These are phyloP conservation scores for Eurosta solidaginis DNA, from an alignment of 1,140 invertebrate genomes.

Conservation along the genomic window DNA sequence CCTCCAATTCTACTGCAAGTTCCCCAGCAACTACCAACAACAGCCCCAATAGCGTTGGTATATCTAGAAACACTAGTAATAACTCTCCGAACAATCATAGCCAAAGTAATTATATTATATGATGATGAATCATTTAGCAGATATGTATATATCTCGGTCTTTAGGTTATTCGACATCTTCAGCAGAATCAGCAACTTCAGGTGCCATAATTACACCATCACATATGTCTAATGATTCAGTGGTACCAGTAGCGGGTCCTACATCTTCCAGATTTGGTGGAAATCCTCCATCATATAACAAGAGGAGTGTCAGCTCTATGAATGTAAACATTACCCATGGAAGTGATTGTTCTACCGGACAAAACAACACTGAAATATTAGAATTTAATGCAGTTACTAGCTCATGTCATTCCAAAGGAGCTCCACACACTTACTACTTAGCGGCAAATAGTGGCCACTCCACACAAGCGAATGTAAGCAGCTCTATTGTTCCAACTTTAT, in stretches of 20 bases:
- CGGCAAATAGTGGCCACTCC: conserved; percentile 17
- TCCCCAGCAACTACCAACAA: conserved; percentile 41
- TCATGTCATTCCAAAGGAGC: not conserved
- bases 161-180: too few species aligned
- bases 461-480: conserved; percentile 30
- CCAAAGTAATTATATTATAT: conserved; percentile 43
- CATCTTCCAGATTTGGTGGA: too few species aligned
- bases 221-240: too few species aligned
- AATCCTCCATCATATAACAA: conserved; percentile 27
- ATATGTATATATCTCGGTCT: too few species aligned
- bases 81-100: not conserved
- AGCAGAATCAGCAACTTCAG: too few species aligned
- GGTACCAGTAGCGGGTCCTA: too few species aligned
- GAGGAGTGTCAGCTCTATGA: conserved; percentile 22
- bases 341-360: not conserved
- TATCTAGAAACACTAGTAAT: not conserved
- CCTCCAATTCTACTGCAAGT: conserved; percentile 48
- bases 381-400: not conserved
- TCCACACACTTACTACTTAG: not conserved
- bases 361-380: not conserved
- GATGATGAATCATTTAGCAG: too few species aligned
- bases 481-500: conserved; percentile 45
- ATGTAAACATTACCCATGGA: not conserved
- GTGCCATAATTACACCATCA: too few species aligned
- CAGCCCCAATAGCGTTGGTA: conserved; percentile 47